Evolutionary conservation across 1,140 invertebrate genomes (phyloP).

Genomic region (Bombus pyrosoma): DNA sequence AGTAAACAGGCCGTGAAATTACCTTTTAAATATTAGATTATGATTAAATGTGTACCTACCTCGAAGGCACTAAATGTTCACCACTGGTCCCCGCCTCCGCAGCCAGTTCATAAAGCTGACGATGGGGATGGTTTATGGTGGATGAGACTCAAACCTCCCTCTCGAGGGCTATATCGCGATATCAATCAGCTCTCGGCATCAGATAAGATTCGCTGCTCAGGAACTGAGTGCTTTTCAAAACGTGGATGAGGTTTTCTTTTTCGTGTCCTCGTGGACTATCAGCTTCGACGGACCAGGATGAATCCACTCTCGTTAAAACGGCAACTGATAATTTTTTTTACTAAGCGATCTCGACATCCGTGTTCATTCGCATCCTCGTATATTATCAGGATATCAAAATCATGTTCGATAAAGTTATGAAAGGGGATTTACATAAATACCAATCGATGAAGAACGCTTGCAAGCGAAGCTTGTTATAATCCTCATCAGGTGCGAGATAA

Average conservation of each 20-base stretch:
- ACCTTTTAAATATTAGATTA: conserved; percentile 84
- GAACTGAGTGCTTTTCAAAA: conserved; percentile 76
- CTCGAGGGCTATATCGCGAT: conserved; percentile 70
- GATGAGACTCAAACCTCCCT: conserved; percentile 67
- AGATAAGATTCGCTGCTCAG: conserved; percentile 80
- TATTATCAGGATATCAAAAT: neutral
- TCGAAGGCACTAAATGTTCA: conserved; percentile 79
- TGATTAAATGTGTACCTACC: conserved; percentile 82
- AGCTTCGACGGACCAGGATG: neutral
- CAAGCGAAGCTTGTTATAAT: neutral
- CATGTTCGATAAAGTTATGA: neutral
- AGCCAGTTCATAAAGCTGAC: conserved; percentile 71
- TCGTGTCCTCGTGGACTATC: conserved; percentile 22
- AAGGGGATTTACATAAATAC: neutral
- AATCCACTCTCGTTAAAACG: conserved; percentile 15
- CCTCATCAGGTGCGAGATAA: conserved; percentile 25
- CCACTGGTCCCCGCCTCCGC: conserved; percentile 53
- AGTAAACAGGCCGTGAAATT: conserved; percentile 83
- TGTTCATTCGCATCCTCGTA: neutral
- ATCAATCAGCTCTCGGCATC: conserved; percentile 80
- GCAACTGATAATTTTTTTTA: conserved; percentile 20
- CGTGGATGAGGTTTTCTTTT: conserved; percentile 51
- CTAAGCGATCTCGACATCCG: neutral
- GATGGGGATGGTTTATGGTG: conserved; percentile 69
- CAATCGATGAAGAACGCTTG: neutral